Evolutionary conservation across 2,888 invertebrate species (phyloP), one percentile per base, ranked within the genome.

Genomic region (Nephrotoma flavescens): DNA sequence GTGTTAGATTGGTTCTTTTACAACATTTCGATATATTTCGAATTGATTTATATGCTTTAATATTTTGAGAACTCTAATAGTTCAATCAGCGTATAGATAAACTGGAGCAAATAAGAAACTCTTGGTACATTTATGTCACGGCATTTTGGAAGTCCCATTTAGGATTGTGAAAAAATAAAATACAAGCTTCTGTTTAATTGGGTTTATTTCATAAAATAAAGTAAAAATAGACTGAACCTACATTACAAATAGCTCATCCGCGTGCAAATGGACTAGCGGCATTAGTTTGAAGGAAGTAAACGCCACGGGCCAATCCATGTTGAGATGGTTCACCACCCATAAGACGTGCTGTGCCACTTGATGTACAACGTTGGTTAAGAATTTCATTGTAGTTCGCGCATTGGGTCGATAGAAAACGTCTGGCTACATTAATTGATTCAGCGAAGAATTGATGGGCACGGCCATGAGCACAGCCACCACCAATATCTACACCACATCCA

Each of bases 401-500:
- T 86, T 89, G 89, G 4, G 89, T 87, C 41, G 91, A 89, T 0
- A 87, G 87, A 86, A 92, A 92, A 44, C 89, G 89, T 71, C 90
- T 87, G 45, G 88, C 86, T n/a, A n/a, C n/a, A n/a, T 52, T 45
- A 2, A 93, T 88, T 0, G 93, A 91, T 89, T 93, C 93, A 1
- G 91, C 90, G 87, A 90, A 92, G 88, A 92, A 92, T 42, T 88
- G 19, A 85, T 91, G 91, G 1, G 93, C 89, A 57, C 92, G 90
- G 1, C 88, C 88, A 88, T 93, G 93, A 2, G 93, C 89, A 88
- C 93, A 93, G n/a, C 88, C 83, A 85, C 90, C 91, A 87, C 89
- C 88, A 15, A 90, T 19, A 89, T 91, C 91, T 87, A 89, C 87
- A 88, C 90, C 91, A 91, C 93, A 93, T 90, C 93, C 92, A 88